Evolutionary conservation across 1,140 invertebrate genomes (phyloP).

Genomic region (Trigoniulus corallinus): DNA sequence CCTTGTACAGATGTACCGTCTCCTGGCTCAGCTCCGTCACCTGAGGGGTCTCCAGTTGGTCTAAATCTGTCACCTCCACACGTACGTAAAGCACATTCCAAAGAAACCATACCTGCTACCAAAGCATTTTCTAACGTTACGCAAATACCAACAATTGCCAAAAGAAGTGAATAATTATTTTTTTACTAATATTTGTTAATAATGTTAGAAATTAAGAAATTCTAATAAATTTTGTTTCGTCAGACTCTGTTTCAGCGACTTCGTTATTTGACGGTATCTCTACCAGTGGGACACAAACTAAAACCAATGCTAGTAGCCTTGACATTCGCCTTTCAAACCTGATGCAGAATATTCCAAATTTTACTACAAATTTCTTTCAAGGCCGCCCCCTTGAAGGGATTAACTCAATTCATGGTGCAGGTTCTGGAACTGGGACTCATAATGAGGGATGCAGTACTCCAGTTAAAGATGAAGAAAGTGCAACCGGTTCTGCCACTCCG

Average conservation of each 20-base stretch:
- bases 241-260: neutral
- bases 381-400: slow-evolving; percentile 3
- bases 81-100: slow-evolving; percentile 1
- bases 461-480: slow-evolving; percentile 15
- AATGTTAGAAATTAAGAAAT: too few species aligned
- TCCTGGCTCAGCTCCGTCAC: slow-evolving; percentile 10
- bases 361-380: neutral
- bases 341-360: slow-evolving; percentile 14
- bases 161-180: too few species aligned
- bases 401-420: neutral
- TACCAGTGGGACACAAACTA: too few species aligned
- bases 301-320: slow-evolving; percentile 12
- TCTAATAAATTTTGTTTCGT: too few species aligned
- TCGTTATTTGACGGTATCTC: too few species aligned
- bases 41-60: slow-evolving; percentile 11
- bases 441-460: slow-evolving; percentile 8
- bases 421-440: neutral
- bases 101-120: slow-evolving; percentile 11
- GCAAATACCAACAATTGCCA: too few species aligned
- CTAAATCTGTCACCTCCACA: slow-evolving; percentile 8
- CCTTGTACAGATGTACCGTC: neutral
- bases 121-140: too few species aligned
- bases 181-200: too few species aligned
- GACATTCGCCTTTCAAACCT: slow-evolving; percentile 16
- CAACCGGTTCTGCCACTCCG: slow-evolving; percentile 12